Percentiles rank a stretch among this genome's conserved stretches.
These are phyloP conservation scores for Stenurella melanura DNA, from an alignment of 2,888 invertebrate genomes.

Conservation along the genomic window DNA sequence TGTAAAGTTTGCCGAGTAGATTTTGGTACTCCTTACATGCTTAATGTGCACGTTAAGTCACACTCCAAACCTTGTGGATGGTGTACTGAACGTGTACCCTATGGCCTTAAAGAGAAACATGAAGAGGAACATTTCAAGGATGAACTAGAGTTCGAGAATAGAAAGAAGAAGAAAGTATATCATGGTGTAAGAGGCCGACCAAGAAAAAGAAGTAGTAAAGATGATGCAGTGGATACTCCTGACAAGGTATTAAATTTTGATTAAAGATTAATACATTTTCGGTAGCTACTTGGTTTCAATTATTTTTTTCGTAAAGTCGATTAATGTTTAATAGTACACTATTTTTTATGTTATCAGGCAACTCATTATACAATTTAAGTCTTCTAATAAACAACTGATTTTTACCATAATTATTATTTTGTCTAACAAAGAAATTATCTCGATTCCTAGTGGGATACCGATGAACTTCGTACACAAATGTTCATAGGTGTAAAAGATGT, in stretches of 20 bases:
- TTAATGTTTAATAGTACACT: too few relatives aligned
- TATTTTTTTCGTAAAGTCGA: too few relatives aligned
- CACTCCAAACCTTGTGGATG: constrained; percentile 46
- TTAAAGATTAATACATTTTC: too few relatives aligned
- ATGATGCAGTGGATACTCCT: not conserved
- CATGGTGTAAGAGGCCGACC: not conserved
- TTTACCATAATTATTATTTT: too few relatives aligned
- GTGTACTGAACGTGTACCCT: constrained; percentile 45
- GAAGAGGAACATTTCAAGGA: constrained; percentile 30
- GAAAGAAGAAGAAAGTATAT: constrained; percentile 4
- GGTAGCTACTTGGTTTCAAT: too few relatives aligned
- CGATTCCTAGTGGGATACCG: too few relatives aligned
- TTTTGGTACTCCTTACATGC: constrained; percentile 54
- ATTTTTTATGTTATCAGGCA: too few relatives aligned
- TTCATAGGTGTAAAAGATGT: too few relatives aligned
- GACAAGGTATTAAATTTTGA: not conserved
- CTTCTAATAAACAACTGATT: too few relatives aligned
- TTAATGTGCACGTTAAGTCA: constrained; percentile 54
- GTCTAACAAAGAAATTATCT: too few relatives aligned
- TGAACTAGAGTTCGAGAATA: not conserved
- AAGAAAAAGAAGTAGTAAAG: not conserved
- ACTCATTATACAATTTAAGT: too few relatives aligned
- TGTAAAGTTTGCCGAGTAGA: constrained; percentile 51
- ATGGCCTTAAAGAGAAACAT: constrained; percentile 39
- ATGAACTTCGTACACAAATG: too few relatives aligned